Evolutionary conservation across 2,888 invertebrate species (phyloP).

Genomic region (Hymenopus coronatus): DNA sequence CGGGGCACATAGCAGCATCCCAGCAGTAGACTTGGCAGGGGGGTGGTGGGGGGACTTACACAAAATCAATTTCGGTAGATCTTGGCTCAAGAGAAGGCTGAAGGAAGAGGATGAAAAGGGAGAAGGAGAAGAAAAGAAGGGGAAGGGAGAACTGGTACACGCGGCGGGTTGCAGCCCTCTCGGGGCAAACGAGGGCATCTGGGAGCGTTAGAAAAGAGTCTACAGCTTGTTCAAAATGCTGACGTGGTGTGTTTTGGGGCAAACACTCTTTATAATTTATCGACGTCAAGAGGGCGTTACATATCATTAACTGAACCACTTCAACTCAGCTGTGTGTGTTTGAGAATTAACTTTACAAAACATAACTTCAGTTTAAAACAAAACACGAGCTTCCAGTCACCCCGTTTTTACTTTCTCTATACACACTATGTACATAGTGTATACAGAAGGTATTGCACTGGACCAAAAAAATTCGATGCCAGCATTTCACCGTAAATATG

Average conservation of each 20-base stretch:
- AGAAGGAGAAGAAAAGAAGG: neutral
- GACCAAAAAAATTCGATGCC: too few species aligned
- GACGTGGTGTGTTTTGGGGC: neutral
- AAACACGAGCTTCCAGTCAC: too few species aligned
- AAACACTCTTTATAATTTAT: neutral
- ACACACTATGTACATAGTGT: too few species aligned
- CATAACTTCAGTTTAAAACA: too few species aligned
- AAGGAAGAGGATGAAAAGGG: neutral
- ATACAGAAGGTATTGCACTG: too few species aligned
- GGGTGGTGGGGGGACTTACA: slow-evolving; percentile 15
- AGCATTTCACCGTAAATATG: too few species aligned
- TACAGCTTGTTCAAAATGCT: neutral
- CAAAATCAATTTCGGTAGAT: slow-evolving; percentile 26
- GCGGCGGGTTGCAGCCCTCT: neutral
- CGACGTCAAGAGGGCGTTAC: neutral
- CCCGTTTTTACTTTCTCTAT: too few species aligned
- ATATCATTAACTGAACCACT: neutral
- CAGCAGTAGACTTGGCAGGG: neutral
- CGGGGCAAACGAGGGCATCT: neutral
- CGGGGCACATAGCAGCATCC: slow-evolving; percentile 12
- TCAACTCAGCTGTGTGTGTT: too few species aligned
- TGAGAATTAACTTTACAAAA: too few species aligned
- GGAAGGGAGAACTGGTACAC: slow-evolving; percentile 8
- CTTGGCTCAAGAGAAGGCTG: neutral
- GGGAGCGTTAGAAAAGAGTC: neutral